phyloP scores from a whole-genome alignment of 2,113 vertebrate genomes.

The Mus musculus region DNA sequence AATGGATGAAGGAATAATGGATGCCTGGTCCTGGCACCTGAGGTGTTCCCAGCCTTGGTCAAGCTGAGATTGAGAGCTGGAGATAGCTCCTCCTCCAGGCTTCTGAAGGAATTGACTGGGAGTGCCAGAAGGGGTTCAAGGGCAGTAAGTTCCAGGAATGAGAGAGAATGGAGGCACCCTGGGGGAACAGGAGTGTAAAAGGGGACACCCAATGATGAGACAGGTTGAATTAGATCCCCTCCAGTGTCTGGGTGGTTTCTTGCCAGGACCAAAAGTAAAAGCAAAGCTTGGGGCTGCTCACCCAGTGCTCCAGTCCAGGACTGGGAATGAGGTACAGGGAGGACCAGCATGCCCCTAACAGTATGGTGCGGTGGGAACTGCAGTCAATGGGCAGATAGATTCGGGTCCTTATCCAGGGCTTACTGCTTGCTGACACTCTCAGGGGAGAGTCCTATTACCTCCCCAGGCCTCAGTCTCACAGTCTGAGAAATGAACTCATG shows the following conservation, averaged over 20 bases:
- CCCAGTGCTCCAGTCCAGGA: not conserved
- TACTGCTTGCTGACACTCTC: not conserved
- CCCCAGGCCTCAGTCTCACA: conserved; percentile 41
- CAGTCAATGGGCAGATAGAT: not conserved
- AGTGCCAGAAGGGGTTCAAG: not conserved
- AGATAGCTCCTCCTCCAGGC: not conserved
- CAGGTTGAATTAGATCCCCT: not conserved
- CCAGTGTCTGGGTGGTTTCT: conserved; percentile 4
- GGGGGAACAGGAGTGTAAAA: not conserved
- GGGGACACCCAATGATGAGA: not conserved
- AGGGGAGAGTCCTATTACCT: conserved; percentile 35
- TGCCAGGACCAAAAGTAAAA: conserved; percentile 8
- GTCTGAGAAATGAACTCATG: conserved; percentile 53
- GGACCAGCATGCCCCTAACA: not conserved
- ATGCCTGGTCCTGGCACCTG: not conserved
- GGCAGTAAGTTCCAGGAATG: not conserved
- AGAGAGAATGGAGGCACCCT: not conserved
- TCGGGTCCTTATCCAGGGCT: conserved; percentile 40
- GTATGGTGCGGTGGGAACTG: conserved; percentile 3
- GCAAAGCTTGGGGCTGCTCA: not conserved
- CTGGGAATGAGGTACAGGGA: not conserved
- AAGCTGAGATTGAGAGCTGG: not conserved
- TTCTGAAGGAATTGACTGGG: conserved; percentile 25
- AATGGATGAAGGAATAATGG: not conserved
- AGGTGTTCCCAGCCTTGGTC: not conserved